Conservation (phyloP, 1,140 invertebrate genomes). For the Octopus sinensis region DNA sequence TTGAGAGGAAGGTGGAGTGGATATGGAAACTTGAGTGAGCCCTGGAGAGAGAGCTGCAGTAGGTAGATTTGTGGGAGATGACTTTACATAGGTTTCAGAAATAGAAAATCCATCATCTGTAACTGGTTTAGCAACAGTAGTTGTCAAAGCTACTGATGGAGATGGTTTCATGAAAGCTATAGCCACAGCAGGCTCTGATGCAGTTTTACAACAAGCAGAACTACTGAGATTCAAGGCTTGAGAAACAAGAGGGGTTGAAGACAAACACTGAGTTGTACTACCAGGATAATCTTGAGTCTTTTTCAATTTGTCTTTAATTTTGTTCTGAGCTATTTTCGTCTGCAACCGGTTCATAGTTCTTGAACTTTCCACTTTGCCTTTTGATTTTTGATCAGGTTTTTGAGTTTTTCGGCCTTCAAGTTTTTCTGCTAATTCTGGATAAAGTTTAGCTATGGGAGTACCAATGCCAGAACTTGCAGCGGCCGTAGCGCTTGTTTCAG, state of each 20-base stretch:
- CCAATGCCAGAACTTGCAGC: neutral
- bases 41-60: constrained; percentile 32
- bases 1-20: neutral
- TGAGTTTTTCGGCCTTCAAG: constrained; percentile 47
- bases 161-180: neutral
- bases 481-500: constrained; percentile 19
- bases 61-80: constrained; percentile 14
- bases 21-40: neutral
- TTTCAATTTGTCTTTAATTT: constrained; percentile 59
- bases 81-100: constrained; percentile 20
- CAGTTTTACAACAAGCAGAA: neutral
- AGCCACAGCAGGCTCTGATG: neutral
- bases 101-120: constrained; percentile 18
- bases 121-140: constrained; percentile 18
- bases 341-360: constrained; percentile 60
- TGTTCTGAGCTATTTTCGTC: constrained; percentile 61
- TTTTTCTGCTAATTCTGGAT: constrained; percentile 55
- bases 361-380: constrained; percentile 52
- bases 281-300: constrained; percentile 46
- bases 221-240: neutral
- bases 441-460: constrained; percentile 50
- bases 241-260: constrained; percentile 25
- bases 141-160: neutral
- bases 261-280: constrained; percentile 35
- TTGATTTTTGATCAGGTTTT: constrained; percentile 39